Base-by-base conservation (phyloP, 1,140 invertebrate genomes). In the Popillia japonica region DNA sequence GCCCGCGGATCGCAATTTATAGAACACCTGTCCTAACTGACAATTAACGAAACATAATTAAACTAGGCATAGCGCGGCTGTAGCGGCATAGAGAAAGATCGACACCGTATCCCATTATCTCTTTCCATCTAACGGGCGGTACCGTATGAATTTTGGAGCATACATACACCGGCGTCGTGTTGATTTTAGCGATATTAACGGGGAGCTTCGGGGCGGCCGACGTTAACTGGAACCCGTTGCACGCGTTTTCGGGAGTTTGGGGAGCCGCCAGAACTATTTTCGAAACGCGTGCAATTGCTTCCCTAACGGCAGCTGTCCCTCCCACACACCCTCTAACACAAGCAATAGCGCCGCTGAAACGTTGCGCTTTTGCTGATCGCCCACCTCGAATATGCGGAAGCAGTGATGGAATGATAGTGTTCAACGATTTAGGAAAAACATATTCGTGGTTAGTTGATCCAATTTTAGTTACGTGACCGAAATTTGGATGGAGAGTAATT, bases 11-110 rank as follows among this genome's bases (percentile, higher is more conserved):
- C 75, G 41, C 75, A 76, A 76, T 76, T 76, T 76, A 55, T 76
- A 76, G 75, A 76, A 55, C 75, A 76, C 75, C 75, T 76, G 75
- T 76, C 75, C 61, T 74, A 55, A 76, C 75, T 44, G 75, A 74
- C 41, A 76, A 76, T 76, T 76, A 76, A 76, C 75, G 20, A 55
- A 76, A 41, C 75, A 55, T 76, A 76, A 76, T 76, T 76, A 76
- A 76, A 76, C 75, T 76, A 76, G 75, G 34, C 41, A 34, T 34
- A 4, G 64, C 44, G 44, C 44, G 44, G 10, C 44, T 10, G 44
- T 48, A 48, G 44, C 6, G 44, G 61, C 61, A n/a, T n/a, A 20
- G 61, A 68, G 20, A 34, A 34, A 68, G 61, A 68, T 55, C 48
- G 48, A 55, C 48, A 34, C 27, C 27, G 11, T n/a, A 55, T n/a